Evolutionary conservation across 1,140 invertebrate genomes (phyloP).

Genomic region (Notospermus geniculatus): DNA sequence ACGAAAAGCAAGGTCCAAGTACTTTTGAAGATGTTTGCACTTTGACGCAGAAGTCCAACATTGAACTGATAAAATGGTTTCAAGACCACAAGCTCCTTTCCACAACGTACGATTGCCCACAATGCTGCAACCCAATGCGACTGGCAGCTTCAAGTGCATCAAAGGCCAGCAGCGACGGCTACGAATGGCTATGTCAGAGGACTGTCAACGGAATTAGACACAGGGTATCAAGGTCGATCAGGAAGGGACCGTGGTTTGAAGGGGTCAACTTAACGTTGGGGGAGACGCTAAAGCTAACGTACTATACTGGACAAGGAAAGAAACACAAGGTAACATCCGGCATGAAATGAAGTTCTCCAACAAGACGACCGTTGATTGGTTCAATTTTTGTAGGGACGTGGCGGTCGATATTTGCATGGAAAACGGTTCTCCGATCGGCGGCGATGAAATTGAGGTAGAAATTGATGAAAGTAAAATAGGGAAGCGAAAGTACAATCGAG

Average conservation of each 20-base stretch:
- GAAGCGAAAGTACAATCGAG: slow-evolving; percentile 26
- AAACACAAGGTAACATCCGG: slow-evolving; percentile 7
- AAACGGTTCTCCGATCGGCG: slow-evolving; percentile 10
- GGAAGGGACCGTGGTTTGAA: neutral
- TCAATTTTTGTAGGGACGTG: slow-evolving; percentile 18
- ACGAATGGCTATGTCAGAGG: too few relatives aligned
- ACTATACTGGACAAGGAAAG: slow-evolving; percentile 14
- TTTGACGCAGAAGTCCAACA: too few relatives aligned
- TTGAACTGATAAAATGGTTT: too few relatives aligned
- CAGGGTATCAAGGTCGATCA: too few relatives aligned
- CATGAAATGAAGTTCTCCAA: slow-evolving; percentile 7
- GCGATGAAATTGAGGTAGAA: slow-evolving; percentile 13
- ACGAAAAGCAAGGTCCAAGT: too few relatives aligned
- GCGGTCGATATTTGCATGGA: neutral
- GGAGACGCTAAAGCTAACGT: slow-evolving; percentile 3
- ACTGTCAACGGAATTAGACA: too few relatives aligned
- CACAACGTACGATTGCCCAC: too few relatives aligned
- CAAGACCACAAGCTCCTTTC: too few relatives aligned
- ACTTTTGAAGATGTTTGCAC: too few relatives aligned
- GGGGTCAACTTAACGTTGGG: neutral
- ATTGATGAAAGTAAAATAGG: slow-evolving; percentile 24
- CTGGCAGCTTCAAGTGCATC: too few relatives aligned
- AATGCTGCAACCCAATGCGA: too few relatives aligned
- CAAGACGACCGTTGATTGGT: slow-evolving; percentile 19
- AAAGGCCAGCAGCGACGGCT: too few relatives aligned